These are phyloP conservation scores for Drosophila macrothrix DNA, from an alignment of 2,888 invertebrate genomes.

Conservation along the genomic window DNA sequence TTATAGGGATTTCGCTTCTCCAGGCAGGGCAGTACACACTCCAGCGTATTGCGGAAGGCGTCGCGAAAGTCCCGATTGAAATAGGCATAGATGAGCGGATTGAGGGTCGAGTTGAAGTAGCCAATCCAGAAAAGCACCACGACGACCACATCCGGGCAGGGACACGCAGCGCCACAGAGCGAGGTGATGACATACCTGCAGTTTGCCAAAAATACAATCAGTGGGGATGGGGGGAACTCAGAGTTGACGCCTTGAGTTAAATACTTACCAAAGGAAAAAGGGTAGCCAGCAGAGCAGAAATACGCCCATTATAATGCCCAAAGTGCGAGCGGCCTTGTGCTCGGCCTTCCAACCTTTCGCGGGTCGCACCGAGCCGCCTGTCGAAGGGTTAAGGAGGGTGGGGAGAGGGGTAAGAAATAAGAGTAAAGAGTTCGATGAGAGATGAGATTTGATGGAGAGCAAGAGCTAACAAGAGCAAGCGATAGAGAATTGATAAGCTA, in stretches of 20 bases:
- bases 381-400: slow-evolving; percentile 26
- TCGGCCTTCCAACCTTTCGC: slow-evolving; percentile 95
- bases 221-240: not conserved
- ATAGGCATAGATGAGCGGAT: slow-evolving; percentile 97
- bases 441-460: slow-evolving; percentile 42
- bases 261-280: slow-evolving; percentile 95
- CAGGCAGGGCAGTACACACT: slow-evolving; percentile 93
- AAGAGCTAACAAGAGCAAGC: slow-evolving; percentile 1
- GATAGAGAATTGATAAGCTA: slow-evolving; percentile 53
- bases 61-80: slow-evolving; percentile 98
- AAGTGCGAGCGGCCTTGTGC: slow-evolving; percentile 96
- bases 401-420: not conserved
- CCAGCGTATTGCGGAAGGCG: slow-evolving; percentile 96
- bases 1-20: slow-evolving; percentile 85
- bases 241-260: not conserved
- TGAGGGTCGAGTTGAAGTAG: slow-evolving; percentile 97
- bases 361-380: slow-evolving; percentile 87
- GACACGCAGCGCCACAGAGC: slow-evolving; percentile 93
- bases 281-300: slow-evolving; percentile 98
- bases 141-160: slow-evolving; percentile 94
- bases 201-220: not conserved
- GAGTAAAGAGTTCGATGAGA: slow-evolving; percentile 55
- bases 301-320: slow-evolving; percentile 98
- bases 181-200: slow-evolving; percentile 93
- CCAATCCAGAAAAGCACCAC: slow-evolving; percentile 98